Evolutionary conservation across 2,888 invertebrate genomes (phyloP).

Genomic region (Rotaria macrura): DNA sequence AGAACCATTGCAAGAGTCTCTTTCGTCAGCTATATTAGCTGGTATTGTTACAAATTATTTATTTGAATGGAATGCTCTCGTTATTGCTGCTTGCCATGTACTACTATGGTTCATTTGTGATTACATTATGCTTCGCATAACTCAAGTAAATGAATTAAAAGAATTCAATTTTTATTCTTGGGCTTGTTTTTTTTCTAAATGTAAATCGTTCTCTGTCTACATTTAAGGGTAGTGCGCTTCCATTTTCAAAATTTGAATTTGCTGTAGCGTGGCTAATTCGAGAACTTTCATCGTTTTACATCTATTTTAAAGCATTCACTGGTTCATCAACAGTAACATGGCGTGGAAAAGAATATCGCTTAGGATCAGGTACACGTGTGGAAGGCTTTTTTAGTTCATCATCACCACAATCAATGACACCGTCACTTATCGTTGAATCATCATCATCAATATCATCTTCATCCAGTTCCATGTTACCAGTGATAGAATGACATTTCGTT

Average conservation of each 20-base stretch:
- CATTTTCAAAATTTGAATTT: constrained; percentile 43
- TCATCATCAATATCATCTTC: neutral
- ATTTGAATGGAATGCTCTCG: constrained; percentile 73
- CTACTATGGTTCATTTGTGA: constrained; percentile 89
- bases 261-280: constrained; percentile 43
- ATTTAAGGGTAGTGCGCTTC: constrained; percentile 41
- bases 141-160: neutral
- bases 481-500: neutral
- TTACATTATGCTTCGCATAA: constrained; percentile 55
- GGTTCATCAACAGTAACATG: constrained; percentile 44
- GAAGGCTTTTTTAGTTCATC: neutral
- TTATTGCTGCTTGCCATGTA: constrained; percentile 81
- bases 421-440: neutral
- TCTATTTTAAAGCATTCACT: constrained; percentile 44
- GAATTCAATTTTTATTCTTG: neutral
- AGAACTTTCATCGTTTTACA: constrained; percentile 42
- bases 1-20: constrained; percentile 87
- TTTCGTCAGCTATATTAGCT: constrained; percentile 58
- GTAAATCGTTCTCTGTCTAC: neutral
- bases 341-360: constrained; percentile 43
- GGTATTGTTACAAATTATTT: constrained; percentile 72
- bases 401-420: neutral
- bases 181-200: neutral
- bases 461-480: neutral
- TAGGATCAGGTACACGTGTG: constrained; percentile 25